These are phyloP conservation scores for Busseola fusca DNA, from an alignment of 2,888 invertebrate species.

Conservation along the genomic window DNA sequence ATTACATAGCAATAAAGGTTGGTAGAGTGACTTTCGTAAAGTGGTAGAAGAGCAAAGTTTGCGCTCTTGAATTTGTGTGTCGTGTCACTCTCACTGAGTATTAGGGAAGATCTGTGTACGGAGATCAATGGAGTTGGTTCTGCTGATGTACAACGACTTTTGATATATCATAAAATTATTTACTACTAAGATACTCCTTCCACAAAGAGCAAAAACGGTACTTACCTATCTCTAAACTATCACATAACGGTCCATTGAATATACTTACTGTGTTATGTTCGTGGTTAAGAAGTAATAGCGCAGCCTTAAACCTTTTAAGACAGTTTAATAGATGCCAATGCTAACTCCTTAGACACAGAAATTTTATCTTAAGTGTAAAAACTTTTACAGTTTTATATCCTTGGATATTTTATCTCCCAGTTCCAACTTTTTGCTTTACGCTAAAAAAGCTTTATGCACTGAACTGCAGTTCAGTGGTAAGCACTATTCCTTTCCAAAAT, in stretches of 20 bases:
- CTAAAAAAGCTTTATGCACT: background rate
- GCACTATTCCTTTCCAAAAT: slow-evolving; percentile 45
- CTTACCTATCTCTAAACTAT: background rate
- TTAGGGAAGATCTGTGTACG: slow-evolving; percentile 58
- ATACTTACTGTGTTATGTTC: background rate
- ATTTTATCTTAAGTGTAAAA: background rate
- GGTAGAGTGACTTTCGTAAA: slow-evolving; percentile 21
- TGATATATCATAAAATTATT: background rate
- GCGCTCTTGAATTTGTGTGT: slow-evolving; percentile 72
- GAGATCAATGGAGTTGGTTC: slow-evolving; percentile 23
- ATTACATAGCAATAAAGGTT: slow-evolving; percentile 38
- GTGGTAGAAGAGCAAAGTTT: slow-evolving; percentile 65
- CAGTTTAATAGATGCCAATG: background rate
- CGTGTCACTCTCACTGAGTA: slow-evolving; percentile 66
- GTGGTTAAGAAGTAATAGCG: background rate
- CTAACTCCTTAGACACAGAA: background rate
- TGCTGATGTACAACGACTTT: background rate
- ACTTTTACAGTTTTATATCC: background rate
- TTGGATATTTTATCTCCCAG: background rate
- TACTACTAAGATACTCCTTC: background rate
- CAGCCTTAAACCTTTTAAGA: background rate
- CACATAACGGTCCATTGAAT: background rate
- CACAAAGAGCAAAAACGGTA: background rate
- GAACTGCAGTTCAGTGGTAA: slow-evolving; percentile 6
- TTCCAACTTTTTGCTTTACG: background rate